Base-by-base conservation (phyloP, 2,888 invertebrate genomes). In the Poecilus cupreus region DNA sequence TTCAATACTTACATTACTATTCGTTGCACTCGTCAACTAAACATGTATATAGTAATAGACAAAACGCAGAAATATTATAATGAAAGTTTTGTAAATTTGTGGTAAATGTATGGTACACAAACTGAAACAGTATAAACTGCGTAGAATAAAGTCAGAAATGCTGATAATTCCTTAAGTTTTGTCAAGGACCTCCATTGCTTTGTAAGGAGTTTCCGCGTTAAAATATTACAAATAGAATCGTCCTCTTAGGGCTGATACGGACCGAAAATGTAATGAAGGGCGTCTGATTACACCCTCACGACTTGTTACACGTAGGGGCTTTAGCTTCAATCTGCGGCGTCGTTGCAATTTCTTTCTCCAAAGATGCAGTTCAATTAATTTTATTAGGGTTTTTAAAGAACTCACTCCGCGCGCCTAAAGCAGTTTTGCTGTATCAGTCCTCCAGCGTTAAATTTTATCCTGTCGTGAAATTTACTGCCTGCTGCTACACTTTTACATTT, bases 141-240 rank as follows among this genome's bases (percentile, higher is more conserved):
- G 43, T 11, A 43, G 43, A 13, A 43, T 43, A 43, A 43, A 13
- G 8, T 43, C 11, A 43, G 43, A 43, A 43, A 32, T 43, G 43
- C 43, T 43, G 43, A 43, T 43, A 43, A 43, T 43, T 11, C 43
- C 43, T n/a, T 43, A 43, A 43, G 43, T 43, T 43, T 13, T 43
- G 43, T 43, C 43, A 43, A 26, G 60, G 60, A 20, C 22, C 10
- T 60, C 24, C 24, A 13, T 43, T 26, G 60, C 60, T 60, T 60
- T 60, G 60, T 60, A 60, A 60, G 60, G 60, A 60, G n/a, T 60
- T 60, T 60, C 60, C 24, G 26, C n/a, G 68, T 68, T 68, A 68
- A 68, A 68, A 68, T 68, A 68, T 68, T 68, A 68, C 39, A 68
- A 68, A 68, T 39, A 68, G 68, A 68, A 68, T 68, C 68, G 68